A percentile compares a stretch with the other conserved stretches of the same genome.
Conservation (phyloP, 2,888 invertebrate genomes). For the Cordilura impudica region DNA sequence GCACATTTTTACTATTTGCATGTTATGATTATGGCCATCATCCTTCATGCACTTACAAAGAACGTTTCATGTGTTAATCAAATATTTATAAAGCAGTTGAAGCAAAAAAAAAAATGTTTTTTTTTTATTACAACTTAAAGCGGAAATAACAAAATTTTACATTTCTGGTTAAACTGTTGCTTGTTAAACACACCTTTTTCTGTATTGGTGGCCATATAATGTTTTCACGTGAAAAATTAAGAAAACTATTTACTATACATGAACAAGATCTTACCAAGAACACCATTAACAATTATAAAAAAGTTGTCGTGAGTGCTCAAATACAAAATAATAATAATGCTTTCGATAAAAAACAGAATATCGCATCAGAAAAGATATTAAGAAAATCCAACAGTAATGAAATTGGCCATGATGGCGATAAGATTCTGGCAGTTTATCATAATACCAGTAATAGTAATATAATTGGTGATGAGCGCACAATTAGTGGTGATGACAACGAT, state of each 20-base stretch:
- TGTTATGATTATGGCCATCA: slow-evolving; percentile 1
- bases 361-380: neutral
- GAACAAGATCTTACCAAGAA: slow-evolving; percentile 27
- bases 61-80: slow-evolving; percentile 51
- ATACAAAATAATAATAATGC: slow-evolving; percentile 6
- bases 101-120: neutral
- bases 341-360: slow-evolving; percentile 1
- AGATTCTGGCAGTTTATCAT: slow-evolving; percentile 7
- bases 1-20: slow-evolving; percentile 24
- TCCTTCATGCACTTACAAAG: neutral
- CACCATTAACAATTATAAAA: slow-evolving; percentile 3
- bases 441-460: neutral
- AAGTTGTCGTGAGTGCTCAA: slow-evolving; percentile 23
- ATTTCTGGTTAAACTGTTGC: neutral
- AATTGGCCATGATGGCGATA: neutral
- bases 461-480: neutral
- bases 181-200: neutral
- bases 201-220: slow-evolving; percentile 29
- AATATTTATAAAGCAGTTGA: slow-evolving; percentile 50
- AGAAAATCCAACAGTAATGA: neutral
- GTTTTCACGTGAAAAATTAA: slow-evolving; percentile 64
- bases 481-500: neutral
- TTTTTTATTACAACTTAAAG: neutral
- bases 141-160: neutral
- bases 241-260: slow-evolving; percentile 62